Conservation (phyloP, 2,113 vertebrate species). For the Camelus bactrianus region DNA sequence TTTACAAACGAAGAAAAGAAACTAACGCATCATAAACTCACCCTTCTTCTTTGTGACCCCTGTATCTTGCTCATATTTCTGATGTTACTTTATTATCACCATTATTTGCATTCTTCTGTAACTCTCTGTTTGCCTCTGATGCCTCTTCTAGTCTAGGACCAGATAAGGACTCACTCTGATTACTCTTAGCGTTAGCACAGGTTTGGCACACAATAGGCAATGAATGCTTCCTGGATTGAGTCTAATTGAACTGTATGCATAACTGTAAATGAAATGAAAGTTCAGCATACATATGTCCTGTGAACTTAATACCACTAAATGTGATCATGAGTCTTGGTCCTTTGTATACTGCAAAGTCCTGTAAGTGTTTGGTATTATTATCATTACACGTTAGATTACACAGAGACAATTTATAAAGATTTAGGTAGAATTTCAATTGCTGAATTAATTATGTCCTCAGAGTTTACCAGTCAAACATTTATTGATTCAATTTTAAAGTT, state of each 20-base stretch:
- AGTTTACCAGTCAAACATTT: conserved; percentile 19
- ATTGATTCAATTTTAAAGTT: conserved; percentile 56
- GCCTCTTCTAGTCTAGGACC: not conserved
- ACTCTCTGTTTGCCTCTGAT: not conserved
- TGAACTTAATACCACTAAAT: not conserved
- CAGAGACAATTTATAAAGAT: conserved; percentile 55
- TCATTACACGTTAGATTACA: not conserved
- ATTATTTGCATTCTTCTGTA: not conserved
- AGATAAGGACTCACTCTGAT: not conserved
- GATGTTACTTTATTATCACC: not conserved
- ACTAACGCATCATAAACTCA: not conserved
- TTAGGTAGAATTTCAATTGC: not conserved
- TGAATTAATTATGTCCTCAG: conserved; percentile 49
- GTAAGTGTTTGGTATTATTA: not conserved
- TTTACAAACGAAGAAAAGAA: conserved; percentile 49
- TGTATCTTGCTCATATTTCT: not conserved
- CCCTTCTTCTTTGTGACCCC: not conserved
- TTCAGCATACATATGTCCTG: not conserved
- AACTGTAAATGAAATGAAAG: not conserved
- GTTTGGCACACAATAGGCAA: not conserved
- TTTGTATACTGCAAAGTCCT: not conserved
- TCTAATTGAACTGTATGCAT: not conserved
- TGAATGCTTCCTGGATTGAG: not conserved
- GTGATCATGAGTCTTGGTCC: not conserved
- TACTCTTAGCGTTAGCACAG: not conserved